Evolutionary conservation across 2,888 invertebrate species (phyloP), one percentile per base, ranked within the genome.

Genomic region (Standfussiana lucernea): DNA sequence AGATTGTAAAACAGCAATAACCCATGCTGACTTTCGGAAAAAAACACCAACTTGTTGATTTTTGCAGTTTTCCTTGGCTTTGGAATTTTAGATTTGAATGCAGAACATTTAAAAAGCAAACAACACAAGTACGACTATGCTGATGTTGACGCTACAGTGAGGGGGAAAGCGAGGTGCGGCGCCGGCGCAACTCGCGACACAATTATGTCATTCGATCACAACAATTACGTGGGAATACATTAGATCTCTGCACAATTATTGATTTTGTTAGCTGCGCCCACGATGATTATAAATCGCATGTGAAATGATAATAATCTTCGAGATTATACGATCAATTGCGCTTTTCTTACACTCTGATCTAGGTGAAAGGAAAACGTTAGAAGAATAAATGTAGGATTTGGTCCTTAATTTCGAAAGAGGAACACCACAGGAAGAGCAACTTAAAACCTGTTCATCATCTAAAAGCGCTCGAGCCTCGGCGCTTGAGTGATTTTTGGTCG

Each of bases 201-300:
- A 91, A 93, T 95, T 94, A 93, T 94, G 93, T 94, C 94, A 93
- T 91, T 90, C 88, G 78, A 89, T 89, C 90, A 91, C 92, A 91
- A 93, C 92, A 92, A 93, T 92, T 93, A 92, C 93, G 93, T 95
- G 94, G 92, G 94, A 95, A 93, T 91, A 89, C 86, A 90, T 92
- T 88, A 87, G 89, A 92, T 89, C 88, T 82, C 67, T 75, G 42
- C 40, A 86, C 74, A 75, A 80, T 78, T 86, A 86, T 75, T 75
- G 76, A 80, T 80, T 86, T 76, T 86, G 73, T 82, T 83, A 68
- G 61, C 32, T 76, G 61, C 59, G 74, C 72, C 50, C 35, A 45
- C 73, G 47, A 64, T 67, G 32, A 62, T 77, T 71, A 75, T 66
- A 71, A 62, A 40, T 59, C 32, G 72, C 72, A 85, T 85, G 86